A percentile compares a stretch with the other conserved stretches of the same genome.
phyloP scores from a whole-genome alignment of 2,888 invertebrate species.

The Linnaemya vulpina region DNA sequence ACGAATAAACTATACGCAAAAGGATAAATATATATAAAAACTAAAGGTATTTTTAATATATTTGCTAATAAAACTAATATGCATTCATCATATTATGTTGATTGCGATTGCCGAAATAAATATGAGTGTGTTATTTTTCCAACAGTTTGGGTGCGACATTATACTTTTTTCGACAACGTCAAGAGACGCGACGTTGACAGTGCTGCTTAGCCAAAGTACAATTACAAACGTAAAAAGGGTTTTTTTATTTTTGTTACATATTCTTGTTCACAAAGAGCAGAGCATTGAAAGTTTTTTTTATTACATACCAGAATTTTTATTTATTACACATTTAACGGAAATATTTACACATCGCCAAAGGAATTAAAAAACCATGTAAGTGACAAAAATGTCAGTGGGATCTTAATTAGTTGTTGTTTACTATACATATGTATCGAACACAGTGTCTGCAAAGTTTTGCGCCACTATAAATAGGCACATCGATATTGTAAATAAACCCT shows the following conservation, averaged over 20 bases:
- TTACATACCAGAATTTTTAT: no score
- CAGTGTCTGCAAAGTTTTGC: no score
- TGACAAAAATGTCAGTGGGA: no score
- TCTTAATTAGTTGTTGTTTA: no score
- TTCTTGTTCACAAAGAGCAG: neutral
- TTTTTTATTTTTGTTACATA: conserved; percentile 48
- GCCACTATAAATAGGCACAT: no score
- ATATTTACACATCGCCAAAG: no score
- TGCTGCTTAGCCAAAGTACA: conserved; percentile 58
- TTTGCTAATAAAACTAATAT: conserved; percentile 15
- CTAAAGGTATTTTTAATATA: conserved; percentile 34
- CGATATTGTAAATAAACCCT: no score
- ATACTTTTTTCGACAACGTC: conserved; percentile 34
- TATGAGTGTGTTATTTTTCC: conserved; percentile 59
- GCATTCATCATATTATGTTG: neutral
- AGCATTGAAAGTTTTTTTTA: neutral
- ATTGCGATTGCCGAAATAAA: conserved; percentile 32
- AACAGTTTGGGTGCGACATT: conserved; percentile 67
- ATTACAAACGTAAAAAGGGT: conserved; percentile 32
- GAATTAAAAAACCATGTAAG: no score
- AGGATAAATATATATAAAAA: conserved; percentile 5
- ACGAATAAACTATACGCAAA: conserved; percentile 28
- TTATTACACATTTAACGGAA: no score
- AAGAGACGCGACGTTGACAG: conserved; percentile 26
- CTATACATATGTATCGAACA: no score